Conservation (phyloP, 2,113 vertebrate species). For the Xenopus laevis region DNA sequence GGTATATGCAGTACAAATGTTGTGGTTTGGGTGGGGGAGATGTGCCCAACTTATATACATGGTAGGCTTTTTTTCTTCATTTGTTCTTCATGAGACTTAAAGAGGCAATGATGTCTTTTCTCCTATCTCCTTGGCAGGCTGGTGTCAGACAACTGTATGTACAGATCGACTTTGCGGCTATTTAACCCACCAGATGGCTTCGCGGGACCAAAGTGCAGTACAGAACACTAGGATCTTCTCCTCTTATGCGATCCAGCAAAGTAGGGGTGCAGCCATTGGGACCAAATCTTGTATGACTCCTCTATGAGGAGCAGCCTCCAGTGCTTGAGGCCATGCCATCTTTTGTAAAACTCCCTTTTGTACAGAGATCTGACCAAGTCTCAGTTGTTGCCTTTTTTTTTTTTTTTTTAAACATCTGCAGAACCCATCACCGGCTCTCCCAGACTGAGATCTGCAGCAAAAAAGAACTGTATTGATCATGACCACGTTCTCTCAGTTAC, state of each 20-base stretch:
- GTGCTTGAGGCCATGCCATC: constrained; percentile 16
- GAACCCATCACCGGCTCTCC: not conserved
- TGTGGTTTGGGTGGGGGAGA: no score
- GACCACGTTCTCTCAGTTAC: not conserved
- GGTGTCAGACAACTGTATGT: constrained; percentile 93
- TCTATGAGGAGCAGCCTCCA: constrained; percentile 6
- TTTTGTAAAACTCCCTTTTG: constrained; percentile 15
- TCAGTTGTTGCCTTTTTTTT: constrained; percentile 22
- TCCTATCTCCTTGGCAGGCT: constrained; percentile 63
- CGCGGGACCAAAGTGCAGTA: constrained; percentile 28
- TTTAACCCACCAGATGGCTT: constrained; percentile 63
- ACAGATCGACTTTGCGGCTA: constrained; percentile 87
- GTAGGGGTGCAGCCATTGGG: constrained; percentile 28
- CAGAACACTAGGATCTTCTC: constrained; percentile 19
- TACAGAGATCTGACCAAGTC: not conserved
- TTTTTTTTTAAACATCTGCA: constrained; percentile 2
- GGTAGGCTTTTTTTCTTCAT: no score
- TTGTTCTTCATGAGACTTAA: no score
- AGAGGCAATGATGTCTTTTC: not conserved
- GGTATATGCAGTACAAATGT: no score
- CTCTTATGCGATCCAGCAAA: constrained; percentile 24
- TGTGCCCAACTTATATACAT: no score
- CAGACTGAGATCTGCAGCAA: not conserved
- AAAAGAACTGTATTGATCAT: not conserved
- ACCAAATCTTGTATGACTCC: constrained; percentile 14